These are phyloP conservation scores for Myotis findleyi DNA, from an alignment of 2,797 vertebrate genomes.

Conservation along the genomic window DNA sequence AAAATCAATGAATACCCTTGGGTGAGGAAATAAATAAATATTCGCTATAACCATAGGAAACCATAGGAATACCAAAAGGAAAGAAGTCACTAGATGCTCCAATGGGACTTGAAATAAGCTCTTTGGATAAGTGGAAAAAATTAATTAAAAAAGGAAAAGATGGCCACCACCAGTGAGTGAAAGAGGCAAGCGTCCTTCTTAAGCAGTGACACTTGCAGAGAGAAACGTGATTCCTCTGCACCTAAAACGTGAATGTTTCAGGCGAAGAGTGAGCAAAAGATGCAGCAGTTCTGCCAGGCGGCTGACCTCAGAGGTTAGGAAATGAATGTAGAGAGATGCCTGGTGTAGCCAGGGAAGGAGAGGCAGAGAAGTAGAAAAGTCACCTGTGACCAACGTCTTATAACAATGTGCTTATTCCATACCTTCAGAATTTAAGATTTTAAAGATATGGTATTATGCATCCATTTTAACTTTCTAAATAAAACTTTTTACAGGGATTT, in stretches of 20 bases:
- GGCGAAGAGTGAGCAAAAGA: neutral
- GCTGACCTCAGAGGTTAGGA: neutral
- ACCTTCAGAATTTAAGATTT: neutral
- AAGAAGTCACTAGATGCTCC: conserved; percentile 28
- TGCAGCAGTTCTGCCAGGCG: neutral
- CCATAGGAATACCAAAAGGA: neutral
- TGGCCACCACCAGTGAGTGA: neutral
- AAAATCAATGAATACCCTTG: too few species aligned
- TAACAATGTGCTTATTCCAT: neutral
- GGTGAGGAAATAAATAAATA: neutral
- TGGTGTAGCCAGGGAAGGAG: neutral
- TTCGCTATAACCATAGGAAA: neutral
- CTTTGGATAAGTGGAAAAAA: neutral
- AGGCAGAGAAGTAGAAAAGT: neutral
- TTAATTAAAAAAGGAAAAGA: neutral
- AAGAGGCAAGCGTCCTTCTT: neutral
- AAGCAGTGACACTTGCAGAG: neutral
- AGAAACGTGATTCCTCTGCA: neutral
- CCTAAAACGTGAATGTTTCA: neutral
- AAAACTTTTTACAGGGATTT: neutral
- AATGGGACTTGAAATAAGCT: neutral
- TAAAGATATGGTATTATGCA: neutral
- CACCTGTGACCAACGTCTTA: neutral
- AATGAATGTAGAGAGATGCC: neutral
- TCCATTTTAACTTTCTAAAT: conserved; percentile 33